Base-by-base conservation (phyloP, 2,888 invertebrate species). In the Melanargia galathea region DNA sequence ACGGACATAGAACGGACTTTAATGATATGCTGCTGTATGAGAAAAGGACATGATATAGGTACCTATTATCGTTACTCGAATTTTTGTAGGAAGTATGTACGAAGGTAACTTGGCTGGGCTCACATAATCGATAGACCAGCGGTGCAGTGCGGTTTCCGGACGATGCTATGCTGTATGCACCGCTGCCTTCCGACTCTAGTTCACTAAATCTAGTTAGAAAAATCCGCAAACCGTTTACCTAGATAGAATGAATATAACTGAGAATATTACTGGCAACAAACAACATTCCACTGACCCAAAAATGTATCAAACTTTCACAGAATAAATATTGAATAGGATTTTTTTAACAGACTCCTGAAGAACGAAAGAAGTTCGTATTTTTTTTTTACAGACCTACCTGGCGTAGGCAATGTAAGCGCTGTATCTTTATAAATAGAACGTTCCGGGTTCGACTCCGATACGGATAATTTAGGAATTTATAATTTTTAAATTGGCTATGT, bases 121-220 rank as follows among this genome's bases (percentile, higher is more conserved):
- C 20, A 57, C 46, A 67, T 74, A 77, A 81, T 81, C 80, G 75
- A 81, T 82, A 79, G 67, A 67, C 71, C 76, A 75, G 66, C 74
- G 75, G 33, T 74, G 75, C 71, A 70, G n/a, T 74, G 75, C 71
- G 72, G 73, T 69, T 71, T 66, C 72, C 68, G 67, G 68, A 48
- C 46, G 61, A 60, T 63, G 65, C 63, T 69, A 71, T 73, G n/a
- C n/a, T n/a, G n/a, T n/a, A n/a, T n/a, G 68, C 67, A 70, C 61
- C 65, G 63, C 54, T 46, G 57, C 62, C 56, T 63, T 54, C 61
- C 49, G 60, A 63, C 65, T 56, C 11, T 22, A 43, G 43, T 7
- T 13, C n/a, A 33, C 60, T 57, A 16, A 20, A 30, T 45, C 38
- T 60, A 64, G 51, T 61, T 61, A 57, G 43, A 64, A 40, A 48